Percentiles rank a stretch among this genome's conserved stretches.
phyloP scores from a whole-genome alignment of 2,888 invertebrate species.

The Gerosis bhagava region DNA sequence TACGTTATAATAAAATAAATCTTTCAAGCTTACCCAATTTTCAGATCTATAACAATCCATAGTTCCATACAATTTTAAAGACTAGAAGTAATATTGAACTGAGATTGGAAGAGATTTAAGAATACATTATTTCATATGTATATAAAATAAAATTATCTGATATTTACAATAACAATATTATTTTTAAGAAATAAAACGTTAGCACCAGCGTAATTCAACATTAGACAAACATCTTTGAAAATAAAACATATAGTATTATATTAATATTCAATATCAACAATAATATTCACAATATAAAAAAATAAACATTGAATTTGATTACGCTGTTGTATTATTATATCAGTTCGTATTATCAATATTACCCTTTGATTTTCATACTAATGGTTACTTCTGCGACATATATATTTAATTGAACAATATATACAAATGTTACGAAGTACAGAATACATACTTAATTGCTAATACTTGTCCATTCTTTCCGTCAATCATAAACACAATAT shows the following conservation, averaged over 20 bases:
- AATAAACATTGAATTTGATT: no score
- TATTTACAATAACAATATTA: constrained; percentile 38
- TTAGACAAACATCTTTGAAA: no score
- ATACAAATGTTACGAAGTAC: constrained; percentile 25
- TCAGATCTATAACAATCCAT: constrained; percentile 65
- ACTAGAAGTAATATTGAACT: constrained; percentile 76
- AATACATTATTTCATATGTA: constrained; percentile 31
- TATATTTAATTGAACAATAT: constrained; percentile 15
- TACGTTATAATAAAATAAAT: constrained; percentile 61
- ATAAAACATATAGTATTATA: no score
- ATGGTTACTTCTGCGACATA: no score
- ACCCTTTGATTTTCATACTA: no score
- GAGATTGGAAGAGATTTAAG: constrained; percentile 47
- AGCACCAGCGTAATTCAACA: constrained; percentile 65
- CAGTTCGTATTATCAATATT: no score
- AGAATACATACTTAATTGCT: constrained; percentile 13
- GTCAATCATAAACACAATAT: constrained; percentile 18
- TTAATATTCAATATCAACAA: no score
- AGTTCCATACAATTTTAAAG: constrained; percentile 64
- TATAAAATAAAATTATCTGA: constrained; percentile 31
- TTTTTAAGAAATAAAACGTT: constrained; percentile 28
- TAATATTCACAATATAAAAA: no score
- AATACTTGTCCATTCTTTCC: background rate
- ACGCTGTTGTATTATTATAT: no score
- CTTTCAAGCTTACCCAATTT: constrained; percentile 61